Base-by-base conservation (phyloP, 2,797 vertebrate genomes). In the Danio tinwini region DNA sequence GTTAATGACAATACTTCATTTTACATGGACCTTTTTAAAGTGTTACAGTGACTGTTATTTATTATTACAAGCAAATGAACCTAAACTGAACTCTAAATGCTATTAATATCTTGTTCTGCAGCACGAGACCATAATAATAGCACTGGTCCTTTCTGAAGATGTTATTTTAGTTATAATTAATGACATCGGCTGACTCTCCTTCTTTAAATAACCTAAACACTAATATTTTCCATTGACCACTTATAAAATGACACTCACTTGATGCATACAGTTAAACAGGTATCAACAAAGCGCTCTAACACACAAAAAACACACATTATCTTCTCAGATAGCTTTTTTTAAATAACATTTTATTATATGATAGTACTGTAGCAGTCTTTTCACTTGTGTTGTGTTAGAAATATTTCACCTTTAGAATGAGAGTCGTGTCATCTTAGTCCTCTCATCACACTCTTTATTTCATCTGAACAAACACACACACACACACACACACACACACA, bases 171-270 rank as follows among this genome's bases (percentile, higher is more conserved):
- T 69, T 73, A 63, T 42, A 40, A 14, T 44, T 74, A 19, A 40
- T 69, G 52, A 64, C 42, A 52, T 55, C 69, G 59, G 49, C 64
- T 72, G 40, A 74, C 56, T 56, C 72, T 29, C 56, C 53, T 81
- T 80, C 59, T 80, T 82, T 65, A 39, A 61, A 68, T 71, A 80
- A 53, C 49, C 42, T 72, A 65, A 83, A 83, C 29, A 55, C 45
- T 55, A 65, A 78, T 65, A 78, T 37, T 68, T 58, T 53, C 59
- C 52, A 64, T 16, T 19, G 14, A 21, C 16, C 61, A 39, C 77
- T 67, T 67, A 64, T 74, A 83, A 83, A 79, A 83, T 71, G 40
- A 86, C 70, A 78, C 64, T 0, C 17, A 47, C 49, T 55, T 12
- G 69, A 49, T 21, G 50, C 12, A 17, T 39, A 67, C 76, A 74